Base-by-base conservation (phyloP, 1,140 invertebrate species). In the Drosophila repleta region DNA sequence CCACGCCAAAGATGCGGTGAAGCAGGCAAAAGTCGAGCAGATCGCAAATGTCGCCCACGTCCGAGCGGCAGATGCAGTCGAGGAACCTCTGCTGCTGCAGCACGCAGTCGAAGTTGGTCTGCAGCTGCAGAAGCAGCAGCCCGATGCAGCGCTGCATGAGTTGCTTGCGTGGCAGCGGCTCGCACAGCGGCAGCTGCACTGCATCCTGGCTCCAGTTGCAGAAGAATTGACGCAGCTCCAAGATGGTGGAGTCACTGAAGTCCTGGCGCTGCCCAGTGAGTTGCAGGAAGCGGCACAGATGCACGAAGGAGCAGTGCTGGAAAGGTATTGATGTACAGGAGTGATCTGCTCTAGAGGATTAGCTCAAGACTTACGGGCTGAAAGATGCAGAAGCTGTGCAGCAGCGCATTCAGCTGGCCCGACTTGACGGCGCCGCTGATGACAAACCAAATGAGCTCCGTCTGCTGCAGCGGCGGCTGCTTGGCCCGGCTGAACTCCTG, bases 381-480 rank as follows among this genome's bases (percentile, higher is more conserved):
- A 78, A 95, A 95, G 60, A 94, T 94, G 49, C 91, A 68, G 29
- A 94, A 92, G 66, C 93, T 94, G 72, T 92, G 87, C 10, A 87
- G 84, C n/a, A 95, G 52, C 0, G 93, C 93, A 49, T 82, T 90
- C 4, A 93, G 67, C 69, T 92, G 93, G 4, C 92, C 90, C 2
- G 71, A 74, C 6, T 81, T 79, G 29, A 94, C 77, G 69, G 92
- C 88, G 56, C 78, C 76, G 15, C 92, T 70, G 21, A 94, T 79
- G 2, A 92, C 4, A 5, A 45, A 58, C 85, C 79, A 90, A 2
- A 88, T 68, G 10, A 79, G 61, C 3, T 83, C 80, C 8, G 48
- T 15, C 15, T 62, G 41, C 37, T 37, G 49, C 37, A 26, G 49
- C 29, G 75, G 71, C 2, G 75, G 71, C 2, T 83, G 65, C 4